Conservation (phyloP, 2,113 vertebrate species). For the Prinia subflava region DNA sequence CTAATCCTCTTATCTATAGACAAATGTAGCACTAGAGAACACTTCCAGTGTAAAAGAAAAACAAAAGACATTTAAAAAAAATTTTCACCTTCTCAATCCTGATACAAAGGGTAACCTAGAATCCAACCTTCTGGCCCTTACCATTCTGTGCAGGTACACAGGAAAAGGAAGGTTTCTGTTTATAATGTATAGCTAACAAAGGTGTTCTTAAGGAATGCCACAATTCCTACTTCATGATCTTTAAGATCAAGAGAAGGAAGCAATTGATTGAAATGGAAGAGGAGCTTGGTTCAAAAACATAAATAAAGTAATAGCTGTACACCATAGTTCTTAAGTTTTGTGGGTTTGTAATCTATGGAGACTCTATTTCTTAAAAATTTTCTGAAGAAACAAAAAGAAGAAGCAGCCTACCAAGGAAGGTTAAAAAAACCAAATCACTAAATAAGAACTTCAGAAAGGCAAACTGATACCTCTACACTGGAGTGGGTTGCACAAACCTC, state of each 20-base stretch:
- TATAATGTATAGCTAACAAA: background rate
- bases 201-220: background rate
- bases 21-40: background rate
- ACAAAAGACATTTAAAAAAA: background rate
- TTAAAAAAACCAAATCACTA: background rate
- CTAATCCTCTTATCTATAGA: background rate
- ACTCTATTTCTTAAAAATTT: background rate
- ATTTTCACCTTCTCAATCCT: background rate
- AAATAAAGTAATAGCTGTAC: background rate
- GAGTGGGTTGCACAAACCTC: background rate
- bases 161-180: background rate
- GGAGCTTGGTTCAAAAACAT: background rate
- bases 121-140: background rate
- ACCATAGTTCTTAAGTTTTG: background rate
- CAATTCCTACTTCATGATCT: background rate
- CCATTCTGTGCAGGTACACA: background rate
- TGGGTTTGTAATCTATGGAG: background rate
- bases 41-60: background rate
- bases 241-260: background rate
- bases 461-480: background rate
- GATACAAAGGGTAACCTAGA: background rate
- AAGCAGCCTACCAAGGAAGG: background rate
- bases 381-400: background rate
- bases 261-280: background rate
- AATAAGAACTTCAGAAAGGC: background rate